These are phyloP conservation scores for Petrocephalus schoutedeni DNA, from an alignment of 2,797 vertebrate genomes.

Conservation along the genomic window DNA sequence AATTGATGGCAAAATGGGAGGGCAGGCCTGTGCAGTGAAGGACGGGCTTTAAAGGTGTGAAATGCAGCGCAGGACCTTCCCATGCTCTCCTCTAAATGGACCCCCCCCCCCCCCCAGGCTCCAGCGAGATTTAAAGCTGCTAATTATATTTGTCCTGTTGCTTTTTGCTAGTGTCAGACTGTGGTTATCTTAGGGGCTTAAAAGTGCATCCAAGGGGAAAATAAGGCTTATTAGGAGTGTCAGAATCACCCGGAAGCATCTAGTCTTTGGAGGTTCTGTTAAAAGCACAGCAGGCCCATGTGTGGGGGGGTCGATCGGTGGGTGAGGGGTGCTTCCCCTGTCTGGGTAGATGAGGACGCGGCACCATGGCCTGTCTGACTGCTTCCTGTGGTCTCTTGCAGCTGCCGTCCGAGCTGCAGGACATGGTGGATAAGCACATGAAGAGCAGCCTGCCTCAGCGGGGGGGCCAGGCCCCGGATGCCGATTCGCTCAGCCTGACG, in stretches of 20 bases:
- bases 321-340: background rate
- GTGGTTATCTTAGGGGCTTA: background rate
- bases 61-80: background rate
- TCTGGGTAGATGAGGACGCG: background rate
- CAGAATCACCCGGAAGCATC: background rate
- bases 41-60: background rate
- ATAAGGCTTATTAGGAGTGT: constrained; percentile 17
- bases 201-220: background rate
- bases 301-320: background rate
- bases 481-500: constrained; percentile 68
- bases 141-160: constrained; percentile 4
- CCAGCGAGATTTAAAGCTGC: background rate
- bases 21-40: background rate
- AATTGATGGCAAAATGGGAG: background rate
- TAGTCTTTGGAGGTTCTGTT: background rate
- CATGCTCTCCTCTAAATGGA: background rate
- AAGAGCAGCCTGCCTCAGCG: constrained; percentile 66
- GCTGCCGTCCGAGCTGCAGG: constrained; percentile 94
- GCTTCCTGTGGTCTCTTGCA: constrained; percentile 42
- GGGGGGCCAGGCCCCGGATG: constrained; percentile 60
- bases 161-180: constrained; percentile 6
- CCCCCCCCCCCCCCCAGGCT: background rate
- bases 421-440: constrained; percentile 94
- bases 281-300: constrained; percentile 8
- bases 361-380: background rate